A percentile compares a stretch with the other conserved stretches of the same genome.
phyloP scores from a whole-genome alignment of 2,888 invertebrate species.

The Ganaspis brasiliensis region DNA sequence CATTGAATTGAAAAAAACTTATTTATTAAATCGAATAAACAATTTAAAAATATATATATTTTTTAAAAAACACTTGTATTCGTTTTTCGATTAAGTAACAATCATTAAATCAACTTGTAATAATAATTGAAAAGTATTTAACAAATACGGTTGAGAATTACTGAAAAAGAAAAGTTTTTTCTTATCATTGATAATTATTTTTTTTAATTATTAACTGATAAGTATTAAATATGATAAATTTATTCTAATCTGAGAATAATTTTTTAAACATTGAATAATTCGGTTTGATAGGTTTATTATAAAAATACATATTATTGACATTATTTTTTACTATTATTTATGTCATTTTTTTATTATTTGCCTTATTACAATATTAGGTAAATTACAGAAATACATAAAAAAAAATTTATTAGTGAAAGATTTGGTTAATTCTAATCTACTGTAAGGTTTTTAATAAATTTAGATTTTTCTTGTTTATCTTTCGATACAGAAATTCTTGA shows the following conservation, averaged over 20 bases:
- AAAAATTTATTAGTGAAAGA: no score
- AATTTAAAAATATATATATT: no score
- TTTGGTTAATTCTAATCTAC: no score
- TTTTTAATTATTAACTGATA: not conserved
- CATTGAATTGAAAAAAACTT: no score
- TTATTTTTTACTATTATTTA: not conserved
- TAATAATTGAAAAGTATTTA: not conserved
- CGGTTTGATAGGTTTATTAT: not conserved
- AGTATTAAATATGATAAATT: conserved; percentile 1
- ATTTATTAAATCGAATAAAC: no score
- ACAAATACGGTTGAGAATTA: not conserved
- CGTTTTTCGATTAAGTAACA: not conserved
- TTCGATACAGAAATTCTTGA: not conserved
- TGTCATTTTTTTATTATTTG: no score
- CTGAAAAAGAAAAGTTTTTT: not conserved
- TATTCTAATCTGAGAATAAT: conserved; percentile 12
- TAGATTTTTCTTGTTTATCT: not conserved
- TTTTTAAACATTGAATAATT: not conserved
- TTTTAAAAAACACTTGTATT: no score
- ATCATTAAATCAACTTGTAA: not conserved
- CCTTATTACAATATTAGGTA: no score
- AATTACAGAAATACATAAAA: no score
- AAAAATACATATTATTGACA: not conserved
- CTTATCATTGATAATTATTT: conserved; percentile 2
- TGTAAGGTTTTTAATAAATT: no score